Evolutionary conservation across 2,888 invertebrate species (phyloP), one percentile per base, ranked within the genome.

Genomic region (Acrobasis repandana): DNA sequence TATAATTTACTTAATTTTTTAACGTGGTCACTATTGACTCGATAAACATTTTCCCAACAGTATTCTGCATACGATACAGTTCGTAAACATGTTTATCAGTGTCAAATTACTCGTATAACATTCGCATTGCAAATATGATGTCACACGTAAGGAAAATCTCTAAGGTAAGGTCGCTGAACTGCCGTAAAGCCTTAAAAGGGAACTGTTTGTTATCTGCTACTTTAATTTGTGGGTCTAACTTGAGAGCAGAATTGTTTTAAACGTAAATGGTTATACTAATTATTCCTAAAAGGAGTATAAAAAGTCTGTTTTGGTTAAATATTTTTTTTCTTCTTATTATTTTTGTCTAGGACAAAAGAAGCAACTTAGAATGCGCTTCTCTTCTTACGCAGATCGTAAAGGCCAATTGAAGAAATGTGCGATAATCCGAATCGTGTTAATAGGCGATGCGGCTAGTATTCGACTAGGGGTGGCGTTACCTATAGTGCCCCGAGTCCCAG

Each of bases 61-160:
- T 16, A 34, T 15, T 28, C 6, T 4, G 16, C 15, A 16, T 11
- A 10, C 52, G 52, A 9, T 15, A 16, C 15, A 28, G 18, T 14
- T 11, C 20, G 20, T 34, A 52, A 52, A 52, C 16, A 52, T 52
- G 54, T 54, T 50, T 54, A 54, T 54, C 54, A 18, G 38, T 54
- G 33, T 33, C 33, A 15, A 9, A 54, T 54, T 38, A 38, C 38
- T 20, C n/a, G 34, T 38, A 54, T 38, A 54, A 54, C 38, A 54
- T 54, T 38, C 54, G 14, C 54, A 38, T 54, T 43, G 54, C 54
- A 33, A 51, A 59, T 60, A 73, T 82, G 82, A 83, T 77, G 75
- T 82, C 83, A 83, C 72, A 67, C 62, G 64, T 64, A 79, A 81
- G 83, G 82, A 80, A 82, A 82, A 80, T 74, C 69, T 73, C 73